phyloP scores from a whole-genome alignment of 2,797 vertebrate species.

The Miopithecus talapoin region DNA sequence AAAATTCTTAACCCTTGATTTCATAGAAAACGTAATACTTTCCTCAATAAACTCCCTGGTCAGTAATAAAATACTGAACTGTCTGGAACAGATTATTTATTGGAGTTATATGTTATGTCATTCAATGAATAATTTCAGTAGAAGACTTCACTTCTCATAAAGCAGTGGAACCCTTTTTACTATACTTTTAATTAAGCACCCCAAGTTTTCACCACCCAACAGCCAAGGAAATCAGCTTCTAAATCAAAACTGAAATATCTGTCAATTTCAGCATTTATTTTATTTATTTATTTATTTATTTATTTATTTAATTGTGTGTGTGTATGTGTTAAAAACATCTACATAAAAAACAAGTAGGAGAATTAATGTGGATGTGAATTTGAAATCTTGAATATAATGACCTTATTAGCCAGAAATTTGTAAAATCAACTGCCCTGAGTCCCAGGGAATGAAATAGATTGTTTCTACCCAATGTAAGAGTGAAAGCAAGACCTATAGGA shows the following conservation, averaged over 20 bases:
- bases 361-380: slow-evolving; percentile 33
- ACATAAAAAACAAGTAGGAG: neutral
- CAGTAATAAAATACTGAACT: neutral
- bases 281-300: too few species aligned
- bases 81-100: neutral
- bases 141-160: neutral
- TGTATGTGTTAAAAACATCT: neutral
- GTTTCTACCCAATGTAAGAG: neutral
- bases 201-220: neutral
- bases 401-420: neutral
- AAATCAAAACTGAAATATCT: neutral
- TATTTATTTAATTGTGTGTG: too few species aligned
- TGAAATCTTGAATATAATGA: neutral
- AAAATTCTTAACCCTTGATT: neutral
- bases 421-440: slow-evolving; percentile 13
- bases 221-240: neutral
- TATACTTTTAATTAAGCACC: neutral
- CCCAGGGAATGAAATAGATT: neutral
- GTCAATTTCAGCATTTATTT: neutral
- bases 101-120: neutral
- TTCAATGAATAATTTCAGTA: neutral
- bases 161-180: neutral
- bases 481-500: neutral
- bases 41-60: neutral
- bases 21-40: neutral